phyloP scores from a whole-genome alignment of 2,797 vertebrate genomes.

The Lophura swinhoii region DNA sequence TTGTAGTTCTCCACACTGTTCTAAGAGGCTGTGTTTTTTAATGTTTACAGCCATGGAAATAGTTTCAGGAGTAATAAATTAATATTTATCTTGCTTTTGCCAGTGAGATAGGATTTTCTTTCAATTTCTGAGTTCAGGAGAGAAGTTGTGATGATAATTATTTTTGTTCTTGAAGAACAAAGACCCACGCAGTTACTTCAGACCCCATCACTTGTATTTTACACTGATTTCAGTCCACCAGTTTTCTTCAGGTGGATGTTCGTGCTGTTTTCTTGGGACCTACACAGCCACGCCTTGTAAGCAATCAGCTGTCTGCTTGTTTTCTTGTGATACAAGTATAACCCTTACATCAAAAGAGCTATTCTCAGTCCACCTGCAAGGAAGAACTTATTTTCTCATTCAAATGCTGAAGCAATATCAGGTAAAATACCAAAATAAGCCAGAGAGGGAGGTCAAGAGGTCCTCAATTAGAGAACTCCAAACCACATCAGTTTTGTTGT shows the following conservation, averaged over 20 bases:
- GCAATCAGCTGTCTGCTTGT: background rate
- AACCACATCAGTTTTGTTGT: background rate
- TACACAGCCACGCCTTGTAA: background rate
- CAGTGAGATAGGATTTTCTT: background rate
- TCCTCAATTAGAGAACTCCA: background rate
- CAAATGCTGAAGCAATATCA: background rate
- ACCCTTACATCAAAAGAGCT: background rate
- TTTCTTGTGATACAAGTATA: background rate
- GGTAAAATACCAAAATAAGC: background rate
- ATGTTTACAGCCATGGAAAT: background rate
- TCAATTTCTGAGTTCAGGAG: background rate
- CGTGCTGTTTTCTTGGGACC: background rate
- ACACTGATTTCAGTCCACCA: background rate
- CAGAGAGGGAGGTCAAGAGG: constrained; percentile 4
- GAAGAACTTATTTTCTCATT: constrained; percentile 6
- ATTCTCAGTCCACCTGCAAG: background rate
- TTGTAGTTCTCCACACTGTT: background rate
- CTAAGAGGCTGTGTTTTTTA: background rate
- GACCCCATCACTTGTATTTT: background rate
- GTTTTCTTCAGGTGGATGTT: background rate
- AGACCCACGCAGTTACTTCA: background rate
- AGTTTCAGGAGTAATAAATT: background rate
- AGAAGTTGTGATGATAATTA: background rate
- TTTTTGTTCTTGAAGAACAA: background rate
- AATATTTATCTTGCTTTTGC: background rate